Evolutionary conservation across 2,888 invertebrate species (phyloP), one percentile per base, ranked within the genome.

Genomic region (Scaptomyza flava): DNA sequence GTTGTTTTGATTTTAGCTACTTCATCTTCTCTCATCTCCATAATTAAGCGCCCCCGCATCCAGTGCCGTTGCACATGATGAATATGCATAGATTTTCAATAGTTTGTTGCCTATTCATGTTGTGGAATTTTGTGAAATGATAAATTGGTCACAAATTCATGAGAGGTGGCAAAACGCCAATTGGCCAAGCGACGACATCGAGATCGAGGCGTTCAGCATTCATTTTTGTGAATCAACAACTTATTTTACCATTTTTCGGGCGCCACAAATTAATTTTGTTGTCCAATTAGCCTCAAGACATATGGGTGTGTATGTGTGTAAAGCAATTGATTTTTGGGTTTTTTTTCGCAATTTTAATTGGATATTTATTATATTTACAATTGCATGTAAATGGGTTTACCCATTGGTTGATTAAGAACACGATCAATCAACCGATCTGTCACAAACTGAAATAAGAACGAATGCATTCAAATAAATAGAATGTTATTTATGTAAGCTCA

Each of bases 71-170:
- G 61, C 77, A 72, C 41, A 63, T 41, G 64, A 71, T 79, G 69
- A 71, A 87, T 78, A 76, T 87, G 72, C 75, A 83, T 77, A 66
- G 71, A 66, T 78, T 67, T 73, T 72, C 60, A 70, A 70, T 61
- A 69, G 34, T 69, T 68, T 70, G 66, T 78, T 45, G 77, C 53
- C 62, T 58, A 57, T 60, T 63, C 60, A 63, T 61, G 47, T 46
- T 66, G 84, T 82, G 88, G 88, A 86, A 84, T 84, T 84, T 88
- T 51, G 52, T 61, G 70, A 84, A 74, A 86, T 84, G 84, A 84
- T 88, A 88, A 88, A 84, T 84, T 84, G 84, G 76, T 60, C 63
- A 86, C 78, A 83, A 76, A 86, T 70, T 78, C 69, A 73, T 53
- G 54, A 50, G 72, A 78, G 84, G 84, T 88, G 84, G 88, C 84